phyloP scores from a whole-genome alignment of 2,113 vertebrate genomes.

The Manacus vitellinus region DNA sequence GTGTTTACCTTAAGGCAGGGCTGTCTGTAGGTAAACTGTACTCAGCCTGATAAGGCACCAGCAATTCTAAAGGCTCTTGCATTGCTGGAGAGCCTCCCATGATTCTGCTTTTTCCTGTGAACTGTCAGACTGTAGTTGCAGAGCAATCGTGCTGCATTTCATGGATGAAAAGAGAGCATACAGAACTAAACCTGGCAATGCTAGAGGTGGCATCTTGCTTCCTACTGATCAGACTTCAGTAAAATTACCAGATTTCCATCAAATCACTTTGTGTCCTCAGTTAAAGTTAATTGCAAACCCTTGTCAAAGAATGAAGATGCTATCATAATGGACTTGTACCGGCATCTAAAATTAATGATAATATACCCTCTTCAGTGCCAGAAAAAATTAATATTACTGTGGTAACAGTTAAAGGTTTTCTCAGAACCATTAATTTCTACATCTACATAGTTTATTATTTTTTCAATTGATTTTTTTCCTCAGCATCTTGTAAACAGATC shows the following conservation, averaged over 20 bases:
- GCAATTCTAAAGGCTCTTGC: not conserved
- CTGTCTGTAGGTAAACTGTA: not conserved
- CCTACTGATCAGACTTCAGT: not conserved
- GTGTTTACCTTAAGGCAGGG: not conserved
- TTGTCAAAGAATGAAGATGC: not conserved
- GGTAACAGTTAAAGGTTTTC: not conserved
- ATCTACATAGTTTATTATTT: not conserved
- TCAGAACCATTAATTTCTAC: not conserved
- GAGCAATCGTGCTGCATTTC: not conserved
- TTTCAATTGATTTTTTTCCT: not conserved
- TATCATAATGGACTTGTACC: not conserved
- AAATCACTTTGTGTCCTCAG: not conserved
- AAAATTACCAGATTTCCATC: not conserved
- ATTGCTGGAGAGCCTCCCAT: not conserved
- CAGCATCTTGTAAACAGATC: not conserved
- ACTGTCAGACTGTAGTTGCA: not conserved
- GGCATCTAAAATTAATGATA: not conserved
- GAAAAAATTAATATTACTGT: not conserved
- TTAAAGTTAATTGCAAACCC: not conserved
- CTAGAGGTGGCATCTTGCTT: not conserved
- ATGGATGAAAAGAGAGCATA: not conserved
- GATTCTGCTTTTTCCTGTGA: not conserved
- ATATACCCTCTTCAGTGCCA: not conserved
- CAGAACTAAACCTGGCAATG: not conserved
- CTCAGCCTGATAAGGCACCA: not conserved